Percentiles rank a stretch among this genome's conserved stretches.
These are phyloP conservation scores for Aleiodes leptofemur DNA, from an alignment of 2,888 invertebrate species.

Conservation along the genomic window DNA sequence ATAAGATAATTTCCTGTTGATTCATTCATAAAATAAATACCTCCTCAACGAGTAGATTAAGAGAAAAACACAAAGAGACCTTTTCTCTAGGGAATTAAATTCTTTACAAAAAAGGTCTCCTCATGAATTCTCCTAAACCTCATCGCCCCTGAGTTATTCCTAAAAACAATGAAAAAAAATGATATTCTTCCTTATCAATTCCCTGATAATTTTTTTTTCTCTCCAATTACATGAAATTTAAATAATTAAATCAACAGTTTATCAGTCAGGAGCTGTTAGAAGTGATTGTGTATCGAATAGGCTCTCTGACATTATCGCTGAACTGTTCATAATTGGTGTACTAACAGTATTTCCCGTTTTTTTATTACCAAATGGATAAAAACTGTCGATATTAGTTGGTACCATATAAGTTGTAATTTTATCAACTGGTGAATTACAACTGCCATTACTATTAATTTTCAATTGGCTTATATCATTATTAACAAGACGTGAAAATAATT, in stretches of 20 bases:
- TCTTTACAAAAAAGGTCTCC: too few species aligned
- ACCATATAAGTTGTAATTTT: slow-evolving; percentile 66
- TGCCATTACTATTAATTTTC: slow-evolving; percentile 67
- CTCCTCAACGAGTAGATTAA: too few species aligned
- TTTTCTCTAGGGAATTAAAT: too few species aligned
- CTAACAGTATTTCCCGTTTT: slow-evolving; percentile 67
- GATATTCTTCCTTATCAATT: too few species aligned
- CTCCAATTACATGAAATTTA: neutral
- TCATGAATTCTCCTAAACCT: too few species aligned
- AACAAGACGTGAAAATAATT: slow-evolving; percentile 76
- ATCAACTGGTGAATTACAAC: slow-evolving; percentile 60
- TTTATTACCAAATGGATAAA: slow-evolving; percentile 72
- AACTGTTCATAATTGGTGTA: slow-evolving; percentile 77
- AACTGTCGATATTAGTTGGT: slow-evolving; percentile 72
- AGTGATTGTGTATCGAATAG: slow-evolving; percentile 83
- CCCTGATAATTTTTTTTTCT: neutral
- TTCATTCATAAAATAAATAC: too few species aligned
- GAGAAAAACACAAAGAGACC: too few species aligned
- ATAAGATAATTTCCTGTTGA: too few species aligned
- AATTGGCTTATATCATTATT: slow-evolving; percentile 76
- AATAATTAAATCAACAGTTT: slow-evolving; percentile 22
- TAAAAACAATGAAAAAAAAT: too few species aligned
- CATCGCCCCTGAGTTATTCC: too few species aligned
- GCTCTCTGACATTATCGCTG: slow-evolving; percentile 80
- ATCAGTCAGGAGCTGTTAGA: slow-evolving; percentile 82